A percentile compares a stretch with the other conserved stretches of the same genome.
These are phyloP conservation scores for Heteromormyrus szaboi DNA, from an alignment of 2,797 vertebrate species.

Conservation along the genomic window DNA sequence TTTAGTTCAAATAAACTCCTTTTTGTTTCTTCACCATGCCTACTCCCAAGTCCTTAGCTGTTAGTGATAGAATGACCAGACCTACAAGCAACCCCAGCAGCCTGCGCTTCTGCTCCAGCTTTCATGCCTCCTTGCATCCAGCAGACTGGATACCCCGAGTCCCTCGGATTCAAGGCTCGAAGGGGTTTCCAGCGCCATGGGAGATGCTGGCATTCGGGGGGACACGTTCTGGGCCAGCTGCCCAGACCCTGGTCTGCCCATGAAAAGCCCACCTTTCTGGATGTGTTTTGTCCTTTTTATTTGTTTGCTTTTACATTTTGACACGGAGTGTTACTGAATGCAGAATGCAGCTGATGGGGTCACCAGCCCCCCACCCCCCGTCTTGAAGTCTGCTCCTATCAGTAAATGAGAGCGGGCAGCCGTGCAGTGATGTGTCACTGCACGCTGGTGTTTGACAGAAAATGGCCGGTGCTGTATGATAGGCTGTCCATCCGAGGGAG, in stretches of 20 bases:
- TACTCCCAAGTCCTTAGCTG: not conserved
- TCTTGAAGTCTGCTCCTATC: not conserved
- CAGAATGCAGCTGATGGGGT: not conserved
- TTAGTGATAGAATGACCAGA: not conserved
- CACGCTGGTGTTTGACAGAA: not conserved
- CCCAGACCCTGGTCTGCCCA: not conserved
- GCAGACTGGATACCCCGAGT: not conserved
- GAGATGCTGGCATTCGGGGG: not conserved
- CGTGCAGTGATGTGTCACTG: not conserved
- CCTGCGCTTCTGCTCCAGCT: not conserved
- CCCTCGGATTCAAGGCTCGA: not conserved
- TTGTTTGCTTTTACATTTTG: not conserved
- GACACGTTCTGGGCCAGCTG: not conserved
- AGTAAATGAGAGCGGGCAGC: constrained; percentile 28
- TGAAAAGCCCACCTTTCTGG: not conserved
- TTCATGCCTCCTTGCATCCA: not conserved
- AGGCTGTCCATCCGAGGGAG: not conserved
- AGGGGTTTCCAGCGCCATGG: too few species aligned
- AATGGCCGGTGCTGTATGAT: not conserved
- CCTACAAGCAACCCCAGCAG: not conserved
- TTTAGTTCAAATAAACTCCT: not conserved
- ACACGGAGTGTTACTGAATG: not conserved
- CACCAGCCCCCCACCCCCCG: not conserved
- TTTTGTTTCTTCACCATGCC: not conserved
- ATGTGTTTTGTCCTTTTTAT: not conserved